Conservation (phyloP, 1,140 invertebrate genomes). For the Maniola jurtina region DNA sequence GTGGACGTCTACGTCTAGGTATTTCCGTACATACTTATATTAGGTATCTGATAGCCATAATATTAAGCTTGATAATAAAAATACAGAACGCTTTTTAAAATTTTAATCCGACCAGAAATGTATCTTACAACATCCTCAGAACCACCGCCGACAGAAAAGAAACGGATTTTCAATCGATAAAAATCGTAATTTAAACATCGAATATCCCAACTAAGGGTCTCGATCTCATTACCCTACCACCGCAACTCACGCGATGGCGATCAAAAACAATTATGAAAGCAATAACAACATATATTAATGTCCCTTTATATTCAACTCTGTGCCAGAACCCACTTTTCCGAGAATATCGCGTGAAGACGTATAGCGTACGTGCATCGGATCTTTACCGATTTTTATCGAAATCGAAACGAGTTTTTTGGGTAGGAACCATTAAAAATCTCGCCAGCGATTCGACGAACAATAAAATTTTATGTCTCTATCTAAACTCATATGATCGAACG, state of each 20-base stretch:
- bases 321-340: conserved; percentile 36
- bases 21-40: no score
- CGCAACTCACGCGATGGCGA: conserved; percentile 32
- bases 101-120: no score
- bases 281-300: conserved; percentile 54
- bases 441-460: conserved; percentile 53
- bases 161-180: conserved; percentile 1
- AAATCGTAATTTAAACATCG: conserved; percentile 3
- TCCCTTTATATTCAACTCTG: conserved; percentile 53
- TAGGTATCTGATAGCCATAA: no score
- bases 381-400: conserved; percentile 68
- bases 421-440: conserved; percentile 56
- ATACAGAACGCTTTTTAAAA: no score
- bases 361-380: conserved; percentile 55
- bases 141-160: neutral
- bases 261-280: conserved; percentile 48
- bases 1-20: no score
- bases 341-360: conserved; percentile 42
- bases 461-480: conserved; percentile 72
- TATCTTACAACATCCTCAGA: no score
- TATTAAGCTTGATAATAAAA: no score
- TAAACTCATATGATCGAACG: conserved; percentile 50
- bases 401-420: conserved; percentile 59
- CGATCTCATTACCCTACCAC: conserved; percentile 36
- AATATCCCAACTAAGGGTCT: conserved; percentile 1